Percentiles rank a stretch among this genome's conserved stretches.
phyloP scores from a whole-genome alignment of 1,140 invertebrate genomes.

The Drosophila mojavensis region DNA sequence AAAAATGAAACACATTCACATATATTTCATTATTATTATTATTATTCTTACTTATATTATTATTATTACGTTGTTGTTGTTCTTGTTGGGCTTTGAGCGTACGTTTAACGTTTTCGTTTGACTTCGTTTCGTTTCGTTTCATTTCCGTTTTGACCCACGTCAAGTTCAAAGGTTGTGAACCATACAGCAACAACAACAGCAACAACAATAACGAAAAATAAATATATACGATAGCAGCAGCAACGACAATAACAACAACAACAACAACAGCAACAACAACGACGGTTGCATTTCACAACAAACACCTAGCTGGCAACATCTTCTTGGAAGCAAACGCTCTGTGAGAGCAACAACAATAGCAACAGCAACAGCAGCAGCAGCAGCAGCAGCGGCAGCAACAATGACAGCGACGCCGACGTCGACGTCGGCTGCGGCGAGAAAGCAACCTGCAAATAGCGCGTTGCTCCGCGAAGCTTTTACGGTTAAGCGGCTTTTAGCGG shows the following conservation, averaged over 20 bases:
- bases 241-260: slow-evolving; percentile 10
- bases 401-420: slow-evolving; percentile 36
- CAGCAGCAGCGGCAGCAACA: slow-evolving; percentile 19
- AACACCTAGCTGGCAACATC: slow-evolving; percentile 30
- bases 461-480: slow-evolving; percentile 70
- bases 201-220: slow-evolving; percentile 10
- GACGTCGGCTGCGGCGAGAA: slow-evolving; percentile 57
- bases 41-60: slow-evolving; percentile 39
- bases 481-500: slow-evolving; percentile 82
- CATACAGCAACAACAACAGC: slow-evolving; percentile 24
- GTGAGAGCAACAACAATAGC: slow-evolving; percentile 31
- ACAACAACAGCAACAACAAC: slow-evolving; percentile 7
- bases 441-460: slow-evolving; percentile 72
- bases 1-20: slow-evolving; percentile 41
- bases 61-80: slow-evolving; percentile 25
- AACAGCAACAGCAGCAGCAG: background rate
- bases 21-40: slow-evolving; percentile 68
- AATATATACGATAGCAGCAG: slow-evolving; percentile 16
- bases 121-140: slow-evolving; percentile 43
- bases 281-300: slow-evolving; percentile 21
- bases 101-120: slow-evolving; percentile 48
- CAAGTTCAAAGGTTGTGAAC: slow-evolving; percentile 50
- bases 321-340: slow-evolving; percentile 43
- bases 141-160: slow-evolving; percentile 47
- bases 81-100: slow-evolving; percentile 21